Evolutionary conservation across 2,888 invertebrate species (phyloP).

Genomic region (Dolomedes plantarius): DNA sequence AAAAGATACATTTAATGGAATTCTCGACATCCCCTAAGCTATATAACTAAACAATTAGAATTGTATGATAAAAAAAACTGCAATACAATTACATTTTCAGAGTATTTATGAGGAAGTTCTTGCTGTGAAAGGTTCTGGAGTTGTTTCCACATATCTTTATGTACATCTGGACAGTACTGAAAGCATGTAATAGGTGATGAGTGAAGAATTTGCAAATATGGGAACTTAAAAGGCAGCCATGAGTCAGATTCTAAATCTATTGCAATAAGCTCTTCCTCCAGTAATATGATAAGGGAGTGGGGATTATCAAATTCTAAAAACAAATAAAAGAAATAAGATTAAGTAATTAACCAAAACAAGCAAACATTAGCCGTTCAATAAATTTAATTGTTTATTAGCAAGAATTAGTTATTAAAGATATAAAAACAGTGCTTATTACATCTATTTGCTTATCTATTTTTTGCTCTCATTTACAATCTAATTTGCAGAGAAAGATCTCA

Average conservation of each 20-base stretch:
- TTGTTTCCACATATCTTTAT: constrained; percentile 80
- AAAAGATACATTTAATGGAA: too few species aligned
- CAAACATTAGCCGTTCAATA: constrained; percentile 5
- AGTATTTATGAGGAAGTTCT: constrained; percentile 63
- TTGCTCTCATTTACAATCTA: too few species aligned
- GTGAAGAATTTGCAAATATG: constrained; percentile 93
- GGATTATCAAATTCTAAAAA: constrained; percentile 75
- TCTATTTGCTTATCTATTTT: too few species aligned
- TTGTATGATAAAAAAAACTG: too few species aligned
- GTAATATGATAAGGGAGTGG: constrained; percentile 85
- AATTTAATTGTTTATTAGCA: too few species aligned
- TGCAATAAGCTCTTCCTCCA: constrained; percentile 95
- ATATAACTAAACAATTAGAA: too few species aligned
- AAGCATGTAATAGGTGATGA: constrained; percentile 88
- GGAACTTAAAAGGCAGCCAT: constrained; percentile 90
- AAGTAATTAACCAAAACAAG: too few species aligned
- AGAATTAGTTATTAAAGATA: too few species aligned
- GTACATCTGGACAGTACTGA: constrained; percentile 84
- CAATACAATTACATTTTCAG: constrained; percentile 68
- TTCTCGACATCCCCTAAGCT: too few species aligned
- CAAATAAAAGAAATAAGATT: background rate
- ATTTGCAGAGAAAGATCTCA: too few species aligned
- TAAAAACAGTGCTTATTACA: too few species aligned
- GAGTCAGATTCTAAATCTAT: constrained; percentile 89
- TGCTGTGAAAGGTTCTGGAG: constrained; percentile 76